phyloP scores from a whole-genome alignment of 2,797 vertebrate genomes.

The Macropus fuliginosus region DNA sequence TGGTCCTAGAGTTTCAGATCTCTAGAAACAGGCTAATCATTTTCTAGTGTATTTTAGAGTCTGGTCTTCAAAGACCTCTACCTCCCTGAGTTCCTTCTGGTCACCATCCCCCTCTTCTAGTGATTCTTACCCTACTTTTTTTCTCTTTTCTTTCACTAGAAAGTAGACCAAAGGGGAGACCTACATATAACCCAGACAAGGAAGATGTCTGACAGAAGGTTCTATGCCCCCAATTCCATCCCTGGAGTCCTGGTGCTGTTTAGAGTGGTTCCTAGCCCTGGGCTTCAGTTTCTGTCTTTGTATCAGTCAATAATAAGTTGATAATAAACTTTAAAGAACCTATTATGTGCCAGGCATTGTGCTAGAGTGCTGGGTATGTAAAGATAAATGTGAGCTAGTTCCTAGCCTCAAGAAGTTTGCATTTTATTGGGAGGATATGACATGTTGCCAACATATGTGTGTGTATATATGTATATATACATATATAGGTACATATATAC shows the following conservation, averaged over 20 bases:
- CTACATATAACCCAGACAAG: not conserved
- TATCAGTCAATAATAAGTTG: not conserved
- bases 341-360: not conserved
- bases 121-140: not conserved
- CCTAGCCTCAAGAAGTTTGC: not conserved
- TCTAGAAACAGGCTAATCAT: not conserved
- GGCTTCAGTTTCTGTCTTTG: not conserved
- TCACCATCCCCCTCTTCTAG: not conserved
- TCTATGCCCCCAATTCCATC: not conserved
- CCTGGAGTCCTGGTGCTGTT: not conserved
- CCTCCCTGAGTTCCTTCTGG: not conserved
- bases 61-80: not conserved
- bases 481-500: not conserved
- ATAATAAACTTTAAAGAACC: not conserved
- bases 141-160: not conserved
- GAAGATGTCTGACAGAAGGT: not conserved
- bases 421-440: not conserved
- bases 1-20: not conserved
- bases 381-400: not conserved
- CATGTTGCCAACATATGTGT: not conserved
- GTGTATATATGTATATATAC: too few species aligned
- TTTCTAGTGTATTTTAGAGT: not conserved
- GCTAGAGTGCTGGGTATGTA: not conserved
- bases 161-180: not conserved
- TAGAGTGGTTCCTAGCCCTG: not conserved